Conservation (phyloP, 2,113 vertebrate species). For the Phocoena phocoena region DNA sequence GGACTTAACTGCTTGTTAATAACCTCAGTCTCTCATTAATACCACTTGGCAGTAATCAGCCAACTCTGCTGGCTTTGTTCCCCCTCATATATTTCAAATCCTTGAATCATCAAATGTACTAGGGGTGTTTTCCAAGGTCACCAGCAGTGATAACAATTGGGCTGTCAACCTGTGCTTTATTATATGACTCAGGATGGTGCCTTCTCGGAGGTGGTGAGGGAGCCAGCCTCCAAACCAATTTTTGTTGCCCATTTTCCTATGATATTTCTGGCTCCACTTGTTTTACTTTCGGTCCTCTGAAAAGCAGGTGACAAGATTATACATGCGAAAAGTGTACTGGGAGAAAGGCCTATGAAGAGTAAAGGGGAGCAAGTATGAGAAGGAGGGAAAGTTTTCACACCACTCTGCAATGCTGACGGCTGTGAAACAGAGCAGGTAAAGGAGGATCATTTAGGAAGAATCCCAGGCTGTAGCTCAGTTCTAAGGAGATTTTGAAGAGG, state of each 20-base stretch:
- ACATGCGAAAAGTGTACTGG: neutral
- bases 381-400: rapidly evolving
- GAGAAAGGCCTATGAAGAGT: neutral
- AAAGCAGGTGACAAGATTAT: neutral
- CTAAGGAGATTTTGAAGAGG: too few relatives aligned
- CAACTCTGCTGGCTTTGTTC: neutral
- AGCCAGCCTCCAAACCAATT: neutral
- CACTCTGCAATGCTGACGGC: neutral
- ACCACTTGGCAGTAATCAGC: neutral
- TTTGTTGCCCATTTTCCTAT: neutral
- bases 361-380: neutral
- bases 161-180: neutral
- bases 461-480: neutral
- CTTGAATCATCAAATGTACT: neutral
- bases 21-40: neutral
- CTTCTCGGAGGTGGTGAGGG: too few relatives aligned
- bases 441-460: neutral
- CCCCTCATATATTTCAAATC: neutral
- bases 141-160: neutral
- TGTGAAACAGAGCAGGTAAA: neutral
- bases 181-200: neutral
- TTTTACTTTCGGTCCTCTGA: neutral
- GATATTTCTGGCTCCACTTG: neutral
- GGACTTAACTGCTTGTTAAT: neutral
- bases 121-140: neutral